Evolutionary conservation across 2,888 invertebrate species (phyloP), one percentile per base, ranked within the genome.

Genomic region (Mythimna loreyi): DNA sequence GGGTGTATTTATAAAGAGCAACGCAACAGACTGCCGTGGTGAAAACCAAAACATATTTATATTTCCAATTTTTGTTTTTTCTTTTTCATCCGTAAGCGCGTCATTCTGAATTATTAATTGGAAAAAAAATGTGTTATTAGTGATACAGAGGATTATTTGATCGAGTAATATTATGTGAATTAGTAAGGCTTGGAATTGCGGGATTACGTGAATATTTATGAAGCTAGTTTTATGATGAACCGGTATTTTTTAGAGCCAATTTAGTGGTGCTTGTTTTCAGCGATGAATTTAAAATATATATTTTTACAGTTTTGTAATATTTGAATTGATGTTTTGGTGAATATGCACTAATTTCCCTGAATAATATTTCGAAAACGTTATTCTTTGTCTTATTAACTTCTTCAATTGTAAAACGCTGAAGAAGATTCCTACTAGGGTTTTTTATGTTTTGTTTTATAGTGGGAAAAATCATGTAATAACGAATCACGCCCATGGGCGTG

Each of bases 1-100:
- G 74, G 43, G 63, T 52, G 61, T 83, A 83, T 79, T 81, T 83
- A 67, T 81, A 81, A 50, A 72, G 71, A 67, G 63, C 67, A 74
- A 60, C 73, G 68, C 70, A 76, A 74, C 64, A 64, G 25, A 67
- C 69, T 53, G 62, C 43, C 50, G 30, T 55, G 49, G 23, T 55
- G 81, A 66, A 75, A 74, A 50, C 76, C 50, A 74, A 81, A 81
- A 74, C 58, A 79, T 71, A 57, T 73, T 63, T 43, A 55, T 72
- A 65, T 69, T 71, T 56, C 68, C 21, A 45, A 25, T 63, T 59
- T 11, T 67, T 57, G 57, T 43, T 57, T 60, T 70, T 68, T 3
- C 64, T 55, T 30, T 33, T 13, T 36, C 47, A 63, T 81, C 72
- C 70, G 49, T 63, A 50, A 43, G 53, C 62, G 45, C 73, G 66